Evolutionary conservation across 37 sponge, comb jelly and placozoan genomes (phyloP).

Genomic region (Spongia lamella): DNA sequence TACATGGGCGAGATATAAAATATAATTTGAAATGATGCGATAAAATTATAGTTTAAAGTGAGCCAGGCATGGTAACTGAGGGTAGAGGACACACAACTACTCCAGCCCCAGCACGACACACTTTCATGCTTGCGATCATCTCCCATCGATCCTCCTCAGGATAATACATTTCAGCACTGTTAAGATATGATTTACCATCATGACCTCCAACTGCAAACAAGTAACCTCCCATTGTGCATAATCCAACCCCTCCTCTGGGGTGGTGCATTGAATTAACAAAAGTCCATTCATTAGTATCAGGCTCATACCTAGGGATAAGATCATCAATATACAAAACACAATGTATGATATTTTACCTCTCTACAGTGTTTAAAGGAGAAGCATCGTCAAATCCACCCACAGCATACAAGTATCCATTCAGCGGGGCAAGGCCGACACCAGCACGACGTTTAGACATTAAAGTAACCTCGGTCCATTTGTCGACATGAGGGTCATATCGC

Average conservation of each 20-base stretch:
- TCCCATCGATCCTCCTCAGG: conserved; percentile 77
- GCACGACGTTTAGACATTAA: conserved; percentile 83
- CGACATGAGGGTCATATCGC: conserved; percentile 83
- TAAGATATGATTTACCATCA: conserved; percentile 83
- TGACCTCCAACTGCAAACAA: conserved; percentile 92
- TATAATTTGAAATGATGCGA: neutral
- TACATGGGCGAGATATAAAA: no score
- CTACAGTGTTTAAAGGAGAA: conserved; percentile 80
- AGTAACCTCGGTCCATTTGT: conserved; percentile 82
- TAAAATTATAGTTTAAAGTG: no score
- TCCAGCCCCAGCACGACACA: conserved; percentile 91
- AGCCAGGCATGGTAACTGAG: neutral
- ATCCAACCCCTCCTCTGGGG: conserved; percentile 89
- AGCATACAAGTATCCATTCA: conserved; percentile 88
- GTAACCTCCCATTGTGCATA: conserved; percentile 80
- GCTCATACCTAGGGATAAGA: conserved; percentile 72
- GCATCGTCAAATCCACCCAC: conserved; percentile 97
- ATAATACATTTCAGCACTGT: conserved; percentile 81
- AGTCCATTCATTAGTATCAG: conserved; percentile 73
- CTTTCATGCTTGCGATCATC: conserved; percentile 72
- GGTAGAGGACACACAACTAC: conserved; percentile 66
- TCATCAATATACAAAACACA: neutral
- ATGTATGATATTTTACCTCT: conserved; percentile 54
- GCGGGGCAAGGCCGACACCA: conserved; percentile 82
- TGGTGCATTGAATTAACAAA: conserved; percentile 79